Evolutionary conservation across 2,888 invertebrate species (phyloP), one percentile per base, ranked within the genome.

Genomic region (Sipunculus nudus): DNA sequence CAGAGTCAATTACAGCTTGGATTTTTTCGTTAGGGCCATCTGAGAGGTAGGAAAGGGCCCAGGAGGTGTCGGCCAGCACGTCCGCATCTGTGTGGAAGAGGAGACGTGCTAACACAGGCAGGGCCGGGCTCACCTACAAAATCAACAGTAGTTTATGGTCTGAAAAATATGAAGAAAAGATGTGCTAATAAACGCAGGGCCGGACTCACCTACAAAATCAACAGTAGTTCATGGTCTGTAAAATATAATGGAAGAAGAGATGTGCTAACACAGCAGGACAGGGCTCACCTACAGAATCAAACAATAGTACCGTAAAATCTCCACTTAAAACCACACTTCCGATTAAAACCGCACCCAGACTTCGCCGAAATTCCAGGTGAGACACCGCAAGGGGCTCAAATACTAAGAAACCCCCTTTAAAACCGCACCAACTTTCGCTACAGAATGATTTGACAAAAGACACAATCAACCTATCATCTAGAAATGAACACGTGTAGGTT

Each of bases 21-120:
- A 98, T 97, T 86, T 96, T 96, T 73, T 97, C 95, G 84, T 97
- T 96, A 43, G 96, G 94, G 48, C 97, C 97, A 82, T 98, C 97
- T 0, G 94, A 93, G 58, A 98, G 85, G 83, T 98, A 97, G 55
- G 96, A 95, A 39, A 98, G 88, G 25, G 97, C 96, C 97, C 97
- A 98, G 83, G 96, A 96, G 4, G 96, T 91, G 84, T 98, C 97
- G 61, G 94, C 91, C 49, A 96, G 85, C 16, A 96, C 93, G 82
- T 96, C 96, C 0, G 90, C 86, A 84, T 97, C 96, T 6, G 88
- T 87, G 81, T 95, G 93, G 84, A 92, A 93, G 62, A 98, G 86
- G 50, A 97, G 87, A 49, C 92, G 89, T 4, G 96, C 91, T 76
- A 98, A 85, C 68, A 96, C 91, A 41, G 95, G 94, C 69, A 98